Percentiles rank a stretch among this genome's conserved stretches.
Evolutionary conservation across 2,113 vertebrate species (phyloP).

Genomic region (Galemys pyrenaicus): DNA sequence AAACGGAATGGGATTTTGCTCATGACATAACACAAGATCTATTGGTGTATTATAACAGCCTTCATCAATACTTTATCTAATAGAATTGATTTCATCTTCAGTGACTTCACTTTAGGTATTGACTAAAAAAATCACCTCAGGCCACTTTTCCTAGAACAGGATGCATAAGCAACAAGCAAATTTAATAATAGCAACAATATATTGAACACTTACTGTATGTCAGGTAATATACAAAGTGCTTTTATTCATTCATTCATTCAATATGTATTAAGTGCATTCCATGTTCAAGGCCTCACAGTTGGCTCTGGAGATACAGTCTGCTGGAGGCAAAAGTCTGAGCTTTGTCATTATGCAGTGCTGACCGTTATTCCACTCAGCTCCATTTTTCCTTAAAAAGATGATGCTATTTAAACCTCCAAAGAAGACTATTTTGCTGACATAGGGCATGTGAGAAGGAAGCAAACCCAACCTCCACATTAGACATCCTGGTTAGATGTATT

Average conservation of each 20-base stretch:
- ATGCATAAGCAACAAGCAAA: slow-evolving; percentile 1
- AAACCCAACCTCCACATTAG: not conserved
- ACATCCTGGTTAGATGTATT: not conserved
- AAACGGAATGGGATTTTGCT: not conserved
- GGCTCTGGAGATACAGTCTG: not conserved
- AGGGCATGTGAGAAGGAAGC: not conserved
- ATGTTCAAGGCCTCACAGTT: not conserved
- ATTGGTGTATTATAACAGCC: not conserved
- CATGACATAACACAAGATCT: not conserved
- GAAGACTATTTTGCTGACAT: not conserved
- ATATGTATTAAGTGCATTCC: slow-evolving; percentile 25
- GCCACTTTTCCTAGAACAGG: slow-evolving; percentile 51
- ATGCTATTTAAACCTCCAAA: not conserved
- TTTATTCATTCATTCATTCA: slow-evolving; percentile 46
- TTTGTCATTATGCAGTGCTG: not conserved
- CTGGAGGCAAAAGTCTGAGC: not conserved
- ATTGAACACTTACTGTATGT: slow-evolving; percentile 30
- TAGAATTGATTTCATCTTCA: slow-evolving; percentile 28
- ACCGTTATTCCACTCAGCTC: not conserved
- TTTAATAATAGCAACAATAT: slow-evolving; percentile 53
- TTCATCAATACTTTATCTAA: not conserved
- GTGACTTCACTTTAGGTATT: slow-evolving; percentile 30
- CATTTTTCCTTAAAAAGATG: not conserved
- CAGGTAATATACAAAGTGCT: not conserved
- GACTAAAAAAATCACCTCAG: slow-evolving; percentile 44